Conservation (phyloP, 1,140 invertebrate species). For the Camponotus floridanus region DNA sequence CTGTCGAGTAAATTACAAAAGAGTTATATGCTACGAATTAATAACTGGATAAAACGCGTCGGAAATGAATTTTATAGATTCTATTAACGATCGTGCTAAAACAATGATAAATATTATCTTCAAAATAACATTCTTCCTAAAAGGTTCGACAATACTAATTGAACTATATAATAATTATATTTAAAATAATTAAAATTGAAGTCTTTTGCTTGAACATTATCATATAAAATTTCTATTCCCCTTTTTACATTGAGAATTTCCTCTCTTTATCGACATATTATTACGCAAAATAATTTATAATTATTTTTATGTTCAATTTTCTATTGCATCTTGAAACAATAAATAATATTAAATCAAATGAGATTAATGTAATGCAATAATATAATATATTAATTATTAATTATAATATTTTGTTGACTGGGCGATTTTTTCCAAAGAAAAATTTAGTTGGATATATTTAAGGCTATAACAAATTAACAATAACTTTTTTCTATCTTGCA, state of each 20-base stretch:
- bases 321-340: conserved; percentile 7
- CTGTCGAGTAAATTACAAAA: conserved; percentile 18
- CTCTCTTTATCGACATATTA: background rate
- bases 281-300: background rate
- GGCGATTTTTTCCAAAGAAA: background rate
- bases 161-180: conserved; percentile 30
- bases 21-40: conserved; percentile 28
- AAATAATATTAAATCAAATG: background rate
- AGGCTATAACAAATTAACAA: background rate
- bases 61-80: conserved; percentile 14
- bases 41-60: background rate
- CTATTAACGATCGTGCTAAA: conserved; percentile 7
- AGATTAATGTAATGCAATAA: background rate
- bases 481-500: background rate
- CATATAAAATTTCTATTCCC: conserved; percentile 27
- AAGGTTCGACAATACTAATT: conserved; percentile 45
- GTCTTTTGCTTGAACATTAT: background rate
- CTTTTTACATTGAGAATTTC: conserved; percentile 13
- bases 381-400: background rate
- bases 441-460: background rate
- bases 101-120: conserved; percentile 55
- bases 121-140: conserved; percentile 41
- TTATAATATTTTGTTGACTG: background rate
- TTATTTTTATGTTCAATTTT: conserved; percentile 4
- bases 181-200: conserved; percentile 9